Evolutionary conservation across 2,888 invertebrate species (phyloP), one percentile per base, ranked within the genome.

Genomic region (Globia sparganii): DNA sequence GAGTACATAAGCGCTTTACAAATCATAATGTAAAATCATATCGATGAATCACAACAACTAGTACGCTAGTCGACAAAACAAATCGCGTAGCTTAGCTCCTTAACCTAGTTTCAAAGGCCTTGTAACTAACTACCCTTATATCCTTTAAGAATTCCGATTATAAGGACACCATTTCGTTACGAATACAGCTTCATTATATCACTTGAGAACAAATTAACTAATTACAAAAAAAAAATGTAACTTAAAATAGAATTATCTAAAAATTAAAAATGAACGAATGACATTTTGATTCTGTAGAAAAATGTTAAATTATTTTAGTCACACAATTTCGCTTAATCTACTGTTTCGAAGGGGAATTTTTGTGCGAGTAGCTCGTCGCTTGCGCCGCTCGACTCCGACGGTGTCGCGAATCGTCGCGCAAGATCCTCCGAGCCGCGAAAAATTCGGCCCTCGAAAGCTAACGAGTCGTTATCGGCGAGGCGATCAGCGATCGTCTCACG

Each of bases 101-200:
- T 93, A 94, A 82, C 66, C 93, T 95, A 95, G 90, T 89, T 92
- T 93, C 93, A 93, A 96, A 96, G 96, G 96, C 96, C 96, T 92
- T 96, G 94, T 94, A 92, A 93, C 94, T 95, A 95, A 90, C 96
- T 96, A 96, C 94, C 94, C 96, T 96, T 96, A 96, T 91, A 94
- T 95, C 95, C 94, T 94, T 95, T 93, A 94, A 94, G 94, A 96
- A 96, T 96, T 95, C 94, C 95, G 93, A 93, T 93, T 93, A 93
- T 94, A 96, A 96, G 95, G 95, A 95, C 96, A 96, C 95, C 93
- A 93, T 95, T 94, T 95, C 93, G 93, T 94, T 93, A 94, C 92
- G 91, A 94, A 93, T 94, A 94, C 95, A 94, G 92, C 93, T 90
- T 94, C 91, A 92, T 91, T 94, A 94, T 95, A 96, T 96, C 96